These are phyloP conservation scores for Chelidonichthys spinosus DNA, from an alignment of 2,797 vertebrate species.

Conservation along the genomic window DNA sequence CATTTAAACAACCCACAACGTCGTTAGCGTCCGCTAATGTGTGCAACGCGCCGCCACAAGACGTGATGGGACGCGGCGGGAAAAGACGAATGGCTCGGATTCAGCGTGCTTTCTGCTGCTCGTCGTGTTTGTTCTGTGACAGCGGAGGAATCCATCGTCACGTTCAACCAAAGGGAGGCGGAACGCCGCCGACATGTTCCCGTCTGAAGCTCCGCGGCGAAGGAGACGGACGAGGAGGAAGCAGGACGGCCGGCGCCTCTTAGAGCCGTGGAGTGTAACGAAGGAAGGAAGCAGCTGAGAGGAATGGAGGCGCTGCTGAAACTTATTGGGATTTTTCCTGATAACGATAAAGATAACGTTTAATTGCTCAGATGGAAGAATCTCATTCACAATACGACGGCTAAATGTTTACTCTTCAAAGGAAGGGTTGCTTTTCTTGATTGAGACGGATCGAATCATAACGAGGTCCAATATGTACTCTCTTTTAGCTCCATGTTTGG, in stretches of 20 bases:
- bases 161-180: slow-evolving; percentile 7
- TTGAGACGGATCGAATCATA: background rate
- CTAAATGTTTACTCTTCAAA: background rate
- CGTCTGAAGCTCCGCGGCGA: background rate
- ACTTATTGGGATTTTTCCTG: background rate
- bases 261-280: background rate
- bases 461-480: background rate
- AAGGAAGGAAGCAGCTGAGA: background rate
- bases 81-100: slow-evolving; percentile 47
- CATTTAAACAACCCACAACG: slow-evolving; percentile 30
- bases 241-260: no score
- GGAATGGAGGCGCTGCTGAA: background rate
- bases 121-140: slow-evolving; percentile 43
- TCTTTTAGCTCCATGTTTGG: background rate
- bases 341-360: background rate
- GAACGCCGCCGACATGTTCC: background rate
- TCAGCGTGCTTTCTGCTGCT: slow-evolving; percentile 16
- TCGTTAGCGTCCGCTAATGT: slow-evolving; percentile 66
- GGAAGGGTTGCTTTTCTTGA: background rate
- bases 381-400: background rate
- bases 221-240: slow-evolving; percentile 4
- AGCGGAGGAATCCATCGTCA: slow-evolving; percentile 35
- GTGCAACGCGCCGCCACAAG: slow-evolving; percentile 41
- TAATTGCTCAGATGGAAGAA: background rate
- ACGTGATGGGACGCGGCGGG: slow-evolving; percentile 16